Base-by-base conservation (phyloP, 2,797 vertebrate species). In the Gymnoscopelus microlampas region DNA sequence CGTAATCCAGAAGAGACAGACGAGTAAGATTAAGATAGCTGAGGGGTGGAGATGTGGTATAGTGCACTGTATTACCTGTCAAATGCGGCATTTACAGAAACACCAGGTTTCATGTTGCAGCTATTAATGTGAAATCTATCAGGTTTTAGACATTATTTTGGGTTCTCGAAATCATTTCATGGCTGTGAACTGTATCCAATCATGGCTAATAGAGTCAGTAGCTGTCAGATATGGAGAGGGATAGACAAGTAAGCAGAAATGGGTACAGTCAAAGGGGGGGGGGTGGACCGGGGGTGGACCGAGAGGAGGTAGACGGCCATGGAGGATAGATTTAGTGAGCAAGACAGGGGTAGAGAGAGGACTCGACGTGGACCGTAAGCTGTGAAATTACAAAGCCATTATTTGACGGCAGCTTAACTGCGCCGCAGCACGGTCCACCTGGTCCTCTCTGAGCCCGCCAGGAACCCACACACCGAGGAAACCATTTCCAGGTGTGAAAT, bases 401-500 rank as follows among this genome's bases (percentile, higher is more conserved):
- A 76, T 85, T 85, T 87, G 81, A 87, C 70, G 80, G 84, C 39
- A 77, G 79, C 74, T 88, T 86, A 81, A 79, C 73, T 32, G 60
- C 81, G 71, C 59, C 14, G 29, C 58, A 53, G 74, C 63, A 71
- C 58, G 39, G 68, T 56, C 79, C 47, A 15, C 60, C 68, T 47
- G 64, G 39, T 44, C 74, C 51, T 50, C 63, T 53, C 55, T 5
- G 66, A 67, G 72, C 77, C 69, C 5, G 19, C 24, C 12, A 32
- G 51, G 60, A 82, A 78, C 76, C 70, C 68, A 72, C 62, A 74
- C 23, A 3, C 60, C 10, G 68, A 60, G 58, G 71, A 85, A 88
- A 83, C 85, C 71, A 83, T 87, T 88, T 84, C 78, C 85, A 85
- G 82, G 81, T 90, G 86, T 89, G 85, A 91, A 88, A 90, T 86